Percentiles rank a stretch among this genome's conserved stretches.
Conservation (phyloP, 2,888 invertebrate species). For the Choristoneura rosaceana region DNA sequence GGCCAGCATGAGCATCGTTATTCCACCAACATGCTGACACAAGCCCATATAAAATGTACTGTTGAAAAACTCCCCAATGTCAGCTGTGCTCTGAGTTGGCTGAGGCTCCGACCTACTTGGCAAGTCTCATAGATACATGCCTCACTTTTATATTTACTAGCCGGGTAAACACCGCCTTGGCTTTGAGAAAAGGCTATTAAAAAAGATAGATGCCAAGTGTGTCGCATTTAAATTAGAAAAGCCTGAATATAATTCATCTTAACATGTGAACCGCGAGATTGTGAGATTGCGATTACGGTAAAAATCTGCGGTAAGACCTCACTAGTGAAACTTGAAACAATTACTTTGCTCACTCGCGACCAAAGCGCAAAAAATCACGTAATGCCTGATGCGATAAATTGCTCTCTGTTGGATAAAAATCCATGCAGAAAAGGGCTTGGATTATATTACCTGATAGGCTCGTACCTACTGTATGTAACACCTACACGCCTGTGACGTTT, state of each 20-base stretch:
- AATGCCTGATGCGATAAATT: too few relatives aligned
- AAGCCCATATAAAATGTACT: conserved; percentile 35
- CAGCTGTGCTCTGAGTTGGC: conserved; percentile 64
- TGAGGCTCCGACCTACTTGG: conserved; percentile 53
- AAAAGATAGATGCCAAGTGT: conserved; percentile 34
- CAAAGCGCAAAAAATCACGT: too few relatives aligned
- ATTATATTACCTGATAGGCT: too few relatives aligned
- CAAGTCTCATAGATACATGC: conserved; percentile 46
- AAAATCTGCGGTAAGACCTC: not conserved
- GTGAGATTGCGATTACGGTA: not conserved
- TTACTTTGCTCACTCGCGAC: too few relatives aligned
- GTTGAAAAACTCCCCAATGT: conserved; percentile 54
- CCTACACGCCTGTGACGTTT: too few relatives aligned
- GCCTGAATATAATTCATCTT: not conserved
- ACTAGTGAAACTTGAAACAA: too few relatives aligned
- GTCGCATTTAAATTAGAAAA: conserved; percentile 23
- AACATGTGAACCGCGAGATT: not conserved
- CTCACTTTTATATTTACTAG: conserved; percentile 50
- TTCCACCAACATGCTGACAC: conserved; percentile 26
- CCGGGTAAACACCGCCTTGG: conserved; percentile 39
- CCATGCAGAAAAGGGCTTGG: too few relatives aligned
- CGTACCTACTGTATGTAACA: too few relatives aligned
- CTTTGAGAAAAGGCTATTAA: conserved; percentile 39
- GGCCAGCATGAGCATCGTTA: conserved; percentile 20
- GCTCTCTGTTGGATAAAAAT: too few relatives aligned